Conservation (phyloP, 2,888 invertebrate genomes). For the Drosophila mimetica region DNA sequence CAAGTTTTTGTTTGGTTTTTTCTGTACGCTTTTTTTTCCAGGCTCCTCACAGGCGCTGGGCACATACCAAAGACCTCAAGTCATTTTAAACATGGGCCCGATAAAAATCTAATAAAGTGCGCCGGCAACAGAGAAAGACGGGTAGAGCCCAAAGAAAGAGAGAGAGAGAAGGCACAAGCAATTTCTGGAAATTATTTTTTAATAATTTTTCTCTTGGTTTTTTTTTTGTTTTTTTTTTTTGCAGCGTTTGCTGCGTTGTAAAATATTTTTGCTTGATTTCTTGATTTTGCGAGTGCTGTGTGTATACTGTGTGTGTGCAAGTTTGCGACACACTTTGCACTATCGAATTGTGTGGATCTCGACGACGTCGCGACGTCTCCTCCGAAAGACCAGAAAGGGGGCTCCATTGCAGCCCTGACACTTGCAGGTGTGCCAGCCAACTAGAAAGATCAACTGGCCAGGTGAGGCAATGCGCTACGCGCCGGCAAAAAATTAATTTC, state of each 20-base stretch:
- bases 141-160: conserved; percentile 32
- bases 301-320: conserved; percentile 18
- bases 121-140: conserved; percentile 36
- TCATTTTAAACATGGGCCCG: conserved; percentile 67
- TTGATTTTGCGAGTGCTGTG: conserved; percentile 34
- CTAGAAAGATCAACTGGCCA: conserved; percentile 48
- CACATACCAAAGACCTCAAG: conserved; percentile 62
- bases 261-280: conserved; percentile 47
- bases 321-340: conserved; percentile 75
- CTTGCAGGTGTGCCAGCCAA: conserved; percentile 51
- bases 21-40: neutral
- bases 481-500: conserved; percentile 74
- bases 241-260: conserved; percentile 36
- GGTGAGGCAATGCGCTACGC: conserved; percentile 59
- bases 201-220: conserved; percentile 43
- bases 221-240: conserved; percentile 11
- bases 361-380: conserved; percentile 23
- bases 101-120: conserved; percentile 77
- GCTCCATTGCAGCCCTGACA: conserved; percentile 45
- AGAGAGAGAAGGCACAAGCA: conserved; percentile 46
- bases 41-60: conserved; percentile 40
- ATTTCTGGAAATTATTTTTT: conserved; percentile 73
- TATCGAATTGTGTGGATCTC: conserved; percentile 68
- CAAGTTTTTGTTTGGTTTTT: conserved; percentile 18
- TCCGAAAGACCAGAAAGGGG: conserved; percentile 1